phyloP scores from a whole-genome alignment of 2,888 invertebrate genomes.

The Helicoverpa assulta region DNA sequence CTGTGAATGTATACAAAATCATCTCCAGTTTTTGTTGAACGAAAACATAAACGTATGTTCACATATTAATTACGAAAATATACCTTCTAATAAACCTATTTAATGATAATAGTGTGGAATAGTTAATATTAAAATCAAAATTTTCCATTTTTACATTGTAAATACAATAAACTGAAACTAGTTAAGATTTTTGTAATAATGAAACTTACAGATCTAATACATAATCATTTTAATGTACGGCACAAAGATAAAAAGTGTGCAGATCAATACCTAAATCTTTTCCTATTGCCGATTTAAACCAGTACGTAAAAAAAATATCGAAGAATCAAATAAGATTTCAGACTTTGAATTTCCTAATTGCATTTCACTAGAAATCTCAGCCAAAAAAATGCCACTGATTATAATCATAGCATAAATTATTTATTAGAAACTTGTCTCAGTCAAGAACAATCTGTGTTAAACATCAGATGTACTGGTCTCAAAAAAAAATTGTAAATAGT shows the following conservation, averaged over 20 bases:
- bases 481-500: constrained; percentile 66
- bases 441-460: constrained; percentile 34
- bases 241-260: constrained; percentile 42
- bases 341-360: neutral
- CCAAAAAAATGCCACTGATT: constrained; percentile 13
- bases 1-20: constrained; percentile 33
- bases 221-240: constrained; percentile 24
- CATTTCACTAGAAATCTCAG: neutral
- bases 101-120: constrained; percentile 1
- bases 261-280: constrained; percentile 23
- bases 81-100: constrained; percentile 25
- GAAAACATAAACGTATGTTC: constrained; percentile 30
- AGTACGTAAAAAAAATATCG: neutral
- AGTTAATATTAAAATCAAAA: constrained; percentile 10
- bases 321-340: constrained; percentile 1
- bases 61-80: constrained; percentile 27
- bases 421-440: constrained; percentile 17
- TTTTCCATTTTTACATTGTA: constrained; percentile 20
- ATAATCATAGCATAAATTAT: neutral
- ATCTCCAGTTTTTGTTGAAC: constrained; percentile 23
- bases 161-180: constrained; percentile 20
- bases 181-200: constrained; percentile 6
- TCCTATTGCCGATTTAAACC: constrained; percentile 21
- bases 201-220: constrained; percentile 9
- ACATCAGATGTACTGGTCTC: constrained; percentile 59